Conservation (phyloP, 2,113 vertebrate genomes). For the Hemiscyllium ocellatum region DNA sequence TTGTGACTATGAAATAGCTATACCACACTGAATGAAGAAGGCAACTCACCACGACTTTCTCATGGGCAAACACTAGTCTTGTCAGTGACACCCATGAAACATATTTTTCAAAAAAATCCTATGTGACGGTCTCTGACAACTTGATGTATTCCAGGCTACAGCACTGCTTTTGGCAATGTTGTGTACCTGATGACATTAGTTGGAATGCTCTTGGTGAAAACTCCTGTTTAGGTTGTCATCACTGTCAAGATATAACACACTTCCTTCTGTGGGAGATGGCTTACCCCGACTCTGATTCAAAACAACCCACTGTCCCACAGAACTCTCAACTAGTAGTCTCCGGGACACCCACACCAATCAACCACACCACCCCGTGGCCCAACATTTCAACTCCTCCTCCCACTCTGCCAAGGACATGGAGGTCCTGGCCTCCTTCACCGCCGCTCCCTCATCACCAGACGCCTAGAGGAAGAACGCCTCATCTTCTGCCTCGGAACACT, state of each 20-base stretch:
- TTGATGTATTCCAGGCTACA: background rate
- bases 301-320: background rate
- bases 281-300: background rate
- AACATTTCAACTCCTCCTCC: too few species aligned
- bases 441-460: too few species aligned
- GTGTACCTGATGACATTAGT: background rate
- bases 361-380: too few species aligned
- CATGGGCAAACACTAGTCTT: background rate
- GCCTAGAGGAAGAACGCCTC: too few species aligned
- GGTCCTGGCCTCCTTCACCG: too few species aligned
- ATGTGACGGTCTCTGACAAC: background rate
- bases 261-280: background rate
- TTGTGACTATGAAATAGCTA: background rate
- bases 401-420: too few species aligned
- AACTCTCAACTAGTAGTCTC: background rate
- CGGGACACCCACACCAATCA: too few species aligned
- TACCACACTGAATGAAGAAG: background rate
- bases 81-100: background rate
- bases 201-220: background rate
- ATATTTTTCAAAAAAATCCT: background rate
- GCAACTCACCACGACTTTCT: background rate
- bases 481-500: too few species aligned
- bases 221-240: too few species aligned
- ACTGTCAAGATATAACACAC: background rate
- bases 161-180: background rate